These are phyloP conservation scores for Pollenia labialis DNA, from an alignment of 2,888 invertebrate genomes.

Conservation along the genomic window DNA sequence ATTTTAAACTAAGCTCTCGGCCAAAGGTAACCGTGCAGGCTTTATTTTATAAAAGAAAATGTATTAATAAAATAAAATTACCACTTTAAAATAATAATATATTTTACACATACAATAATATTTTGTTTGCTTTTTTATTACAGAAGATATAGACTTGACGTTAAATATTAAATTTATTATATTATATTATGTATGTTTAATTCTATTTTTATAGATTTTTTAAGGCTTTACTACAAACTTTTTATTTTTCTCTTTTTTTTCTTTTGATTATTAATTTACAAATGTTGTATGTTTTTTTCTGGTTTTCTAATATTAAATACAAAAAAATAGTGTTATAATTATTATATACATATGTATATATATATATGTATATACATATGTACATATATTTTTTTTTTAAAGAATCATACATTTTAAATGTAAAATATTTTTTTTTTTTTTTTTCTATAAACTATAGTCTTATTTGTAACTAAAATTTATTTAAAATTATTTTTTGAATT, in stretches of 20 bases:
- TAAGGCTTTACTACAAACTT: constrained; percentile 55
- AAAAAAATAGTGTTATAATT: constrained; percentile 32
- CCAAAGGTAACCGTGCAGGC: constrained; percentile 23
- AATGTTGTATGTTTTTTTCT: constrained; percentile 4
- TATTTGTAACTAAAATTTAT: constrained; percentile 18
- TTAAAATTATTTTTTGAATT: neutral
- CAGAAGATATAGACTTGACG: constrained; percentile 22
- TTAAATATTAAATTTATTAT: constrained; percentile 33
- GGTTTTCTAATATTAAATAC: constrained; percentile 17
- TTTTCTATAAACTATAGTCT: constrained; percentile 38
- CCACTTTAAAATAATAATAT: constrained; percentile 2
- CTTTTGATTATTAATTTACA: constrained; percentile 55
- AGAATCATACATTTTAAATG: constrained; percentile 43
- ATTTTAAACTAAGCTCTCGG: constrained; percentile 30
- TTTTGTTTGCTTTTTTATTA: neutral
- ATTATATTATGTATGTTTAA: constrained; percentile 35
- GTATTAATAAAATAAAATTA: constrained; percentile 27
- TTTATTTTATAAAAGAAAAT: neutral
- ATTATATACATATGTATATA: neutral
- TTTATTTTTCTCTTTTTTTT: constrained; percentile 18
- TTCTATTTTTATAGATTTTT: neutral
- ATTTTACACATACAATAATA: constrained; percentile 17
- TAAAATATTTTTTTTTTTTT: constrained; percentile 18
- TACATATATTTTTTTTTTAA: neutral
- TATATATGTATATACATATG: too few relatives aligned